phyloP scores from a whole-genome alignment of 2,113 vertebrate genomes.

The Hyperopisus bebe region DNA sequence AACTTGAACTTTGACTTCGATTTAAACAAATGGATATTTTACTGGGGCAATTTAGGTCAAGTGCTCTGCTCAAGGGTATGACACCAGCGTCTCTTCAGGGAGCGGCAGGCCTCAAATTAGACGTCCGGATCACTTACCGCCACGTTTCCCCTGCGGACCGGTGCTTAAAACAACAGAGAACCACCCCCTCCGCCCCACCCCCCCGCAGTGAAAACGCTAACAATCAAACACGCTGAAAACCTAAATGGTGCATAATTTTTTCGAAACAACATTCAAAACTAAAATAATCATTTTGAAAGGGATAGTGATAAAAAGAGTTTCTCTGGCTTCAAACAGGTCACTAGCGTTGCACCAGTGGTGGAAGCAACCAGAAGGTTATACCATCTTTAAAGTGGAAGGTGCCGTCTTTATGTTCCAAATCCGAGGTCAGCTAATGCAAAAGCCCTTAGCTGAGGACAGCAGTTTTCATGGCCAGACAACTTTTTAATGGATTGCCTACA shows the following conservation, averaged over 20 bases:
- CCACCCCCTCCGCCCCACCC: too few species aligned
- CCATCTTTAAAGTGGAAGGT: neutral
- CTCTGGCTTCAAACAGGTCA: neutral
- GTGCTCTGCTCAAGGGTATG: neutral
- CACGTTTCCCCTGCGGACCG: neutral
- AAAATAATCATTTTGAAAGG: neutral
- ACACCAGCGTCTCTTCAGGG: neutral
- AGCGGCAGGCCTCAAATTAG: neutral
- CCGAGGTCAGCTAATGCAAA: neutral
- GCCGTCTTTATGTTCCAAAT: neutral
- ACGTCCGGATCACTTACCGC: neutral
- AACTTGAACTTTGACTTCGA: neutral
- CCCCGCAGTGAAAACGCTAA: neutral
- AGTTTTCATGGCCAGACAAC: neutral
- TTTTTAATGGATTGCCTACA: neutral
- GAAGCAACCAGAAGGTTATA: neutral
- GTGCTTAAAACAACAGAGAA: neutral
- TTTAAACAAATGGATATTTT: constrained; percentile 3
- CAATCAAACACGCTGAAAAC: neutral
- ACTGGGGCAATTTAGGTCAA: neutral
- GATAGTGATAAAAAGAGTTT: neutral
- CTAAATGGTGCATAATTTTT: neutral
- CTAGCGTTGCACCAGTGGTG: neutral
- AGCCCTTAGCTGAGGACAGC: neutral
- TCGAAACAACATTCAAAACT: neutral